Percentiles rank a stretch among this genome's conserved stretches.
Evolutionary conservation across 1,140 invertebrate species (phyloP).

Genomic region (Drosophila ananassae): DNA sequence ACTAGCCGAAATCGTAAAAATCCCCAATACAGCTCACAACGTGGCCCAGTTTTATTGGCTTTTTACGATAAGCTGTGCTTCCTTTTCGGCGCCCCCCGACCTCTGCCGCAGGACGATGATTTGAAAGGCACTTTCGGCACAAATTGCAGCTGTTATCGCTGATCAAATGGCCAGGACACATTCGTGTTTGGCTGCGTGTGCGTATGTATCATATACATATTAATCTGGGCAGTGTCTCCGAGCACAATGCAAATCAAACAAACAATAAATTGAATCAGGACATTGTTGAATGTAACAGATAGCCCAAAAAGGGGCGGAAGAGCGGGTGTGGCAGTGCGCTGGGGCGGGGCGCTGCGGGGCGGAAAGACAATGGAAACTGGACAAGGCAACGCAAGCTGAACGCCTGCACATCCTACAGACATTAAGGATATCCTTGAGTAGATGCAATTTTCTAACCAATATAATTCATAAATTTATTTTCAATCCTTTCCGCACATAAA

Average conservation of each 20-base stretch:
- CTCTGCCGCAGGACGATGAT: conserved; percentile 20
- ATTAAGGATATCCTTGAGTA: conserved; percentile 84
- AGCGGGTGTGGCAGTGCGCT: not conserved
- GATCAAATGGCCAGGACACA: conserved; percentile 38
- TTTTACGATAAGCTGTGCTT: conserved; percentile 69
- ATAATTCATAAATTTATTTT: conserved; percentile 84
- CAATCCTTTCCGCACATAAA: conserved; percentile 84
- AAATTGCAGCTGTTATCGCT: conserved; percentile 74
- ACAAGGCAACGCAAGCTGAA: conserved; percentile 48
- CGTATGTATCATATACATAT: conserved; percentile 3
- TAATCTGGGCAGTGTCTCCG: conserved; percentile 35
- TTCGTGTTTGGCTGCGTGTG: not conserved
- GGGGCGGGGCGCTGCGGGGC: no score
- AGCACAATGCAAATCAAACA: conserved; percentile 77
- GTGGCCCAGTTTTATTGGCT: conserved; percentile 66
- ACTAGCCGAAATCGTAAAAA: conserved; percentile 48
- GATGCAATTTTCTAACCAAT: conserved; percentile 84
- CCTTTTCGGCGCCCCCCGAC: not conserved
- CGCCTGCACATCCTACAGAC: conserved; percentile 73
- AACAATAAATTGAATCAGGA: conserved; percentile 77
- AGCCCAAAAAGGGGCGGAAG: conserved; percentile 13
- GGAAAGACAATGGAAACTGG: conserved; percentile 10
- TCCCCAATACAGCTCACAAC: conserved; percentile 3
- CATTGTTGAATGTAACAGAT: conserved; percentile 66
- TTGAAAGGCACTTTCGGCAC: conserved; percentile 60